Evolutionary conservation across 1,140 invertebrate species (phyloP), one percentile per base, ranked within the genome.

Genomic region (Ceratitis capitata): DNA sequence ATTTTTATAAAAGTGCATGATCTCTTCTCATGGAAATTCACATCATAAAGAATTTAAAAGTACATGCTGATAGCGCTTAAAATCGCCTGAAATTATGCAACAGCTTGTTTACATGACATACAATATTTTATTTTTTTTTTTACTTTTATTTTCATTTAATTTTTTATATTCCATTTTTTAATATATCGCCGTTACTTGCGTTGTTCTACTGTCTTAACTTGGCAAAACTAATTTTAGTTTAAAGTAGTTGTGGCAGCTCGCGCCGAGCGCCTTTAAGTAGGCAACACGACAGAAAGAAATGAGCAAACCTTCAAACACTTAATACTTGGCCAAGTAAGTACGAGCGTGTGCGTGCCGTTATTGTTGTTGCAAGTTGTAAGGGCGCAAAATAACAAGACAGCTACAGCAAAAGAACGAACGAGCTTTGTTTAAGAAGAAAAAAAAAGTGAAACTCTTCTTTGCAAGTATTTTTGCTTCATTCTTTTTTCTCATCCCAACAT

Each of bases 191-290:
- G n/a, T n/a, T n/a, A n/a, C n/a, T n/a, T n/a, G n/a, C n/a, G n/a
- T n/a, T n/a, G n/a, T n/a, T n/a, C n/a, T 45, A 47, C 42, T 3
- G 69, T 39, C 69, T 78, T 78, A 69, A 69, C 42, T 78, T 45
- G 39, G 39, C 35, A 42, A 78, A 78, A 78, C 69, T 78, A 78
- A 78, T 78, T 78, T 78, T 42, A 78, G 35, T 78, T 78, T 78
- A 78, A 78, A 78, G 69, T 78, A 78, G 69, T 78, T 78, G 69
- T 78, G 69, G 69, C 69, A 78, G 69, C 45, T 78, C 42, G 69
- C 69, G 42, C 69, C 69, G 23, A 78, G n/a, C 69, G 69, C 69
- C 69, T 78, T 78, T 78, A 78, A 78, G 69, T 78, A 78, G 42
- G 12, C 69, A 78, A 74, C 64, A 74, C 6, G n/a, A n/a, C n/a